Conservation (phyloP, 2,797 vertebrate species). For the Poeciliopsis presidionis region DNA sequence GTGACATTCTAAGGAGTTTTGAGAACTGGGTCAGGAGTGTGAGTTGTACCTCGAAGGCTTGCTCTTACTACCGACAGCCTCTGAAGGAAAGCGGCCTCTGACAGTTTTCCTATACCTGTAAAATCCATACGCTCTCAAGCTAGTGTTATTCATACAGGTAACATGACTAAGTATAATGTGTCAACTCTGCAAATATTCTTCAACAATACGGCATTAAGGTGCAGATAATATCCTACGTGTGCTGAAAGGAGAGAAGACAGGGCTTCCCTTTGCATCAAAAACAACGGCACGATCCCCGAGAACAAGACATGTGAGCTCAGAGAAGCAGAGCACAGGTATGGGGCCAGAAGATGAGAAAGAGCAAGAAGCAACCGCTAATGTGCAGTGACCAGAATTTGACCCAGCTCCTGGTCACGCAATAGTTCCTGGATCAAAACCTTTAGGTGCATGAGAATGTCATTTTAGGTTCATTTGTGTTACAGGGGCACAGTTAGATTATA, state of each 20-base stretch:
- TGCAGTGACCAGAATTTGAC: conserved; percentile 61
- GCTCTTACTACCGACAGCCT: conserved; percentile 53
- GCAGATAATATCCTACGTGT: conserved; percentile 69
- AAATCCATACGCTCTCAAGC: conserved; percentile 11
- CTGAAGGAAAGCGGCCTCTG: conserved; percentile 47
- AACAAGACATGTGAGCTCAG: conserved; percentile 19
- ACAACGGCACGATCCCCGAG: conserved; percentile 22
- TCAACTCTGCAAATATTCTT: conserved; percentile 1
- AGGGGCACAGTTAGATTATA: background rate
- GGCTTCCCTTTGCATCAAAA: conserved; percentile 31
- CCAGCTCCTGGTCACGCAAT: conserved; percentile 41
- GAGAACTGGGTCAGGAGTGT: conserved; percentile 78
- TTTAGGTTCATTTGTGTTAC: background rate
- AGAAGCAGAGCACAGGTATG: conserved; percentile 51
- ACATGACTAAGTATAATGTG: conserved; percentile 1
- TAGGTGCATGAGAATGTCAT: conserved; percentile 5
- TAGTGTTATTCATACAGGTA: conserved; percentile 16
- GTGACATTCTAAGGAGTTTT: conserved; percentile 66
- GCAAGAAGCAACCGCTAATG: conserved; percentile 49
- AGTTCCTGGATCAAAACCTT: conserved; percentile 20
- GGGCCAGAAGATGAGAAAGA: conserved; percentile 29
- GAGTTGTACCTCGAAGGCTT: conserved; percentile 58
- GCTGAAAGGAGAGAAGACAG: conserved; percentile 31
- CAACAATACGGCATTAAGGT: conserved; percentile 69
- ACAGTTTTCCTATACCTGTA: conserved; percentile 24